Evolutionary conservation across 2,113 vertebrate genomes (phyloP), one percentile per base, ranked within the genome.

Genomic region (Ceyx cyanopectus): DNA sequence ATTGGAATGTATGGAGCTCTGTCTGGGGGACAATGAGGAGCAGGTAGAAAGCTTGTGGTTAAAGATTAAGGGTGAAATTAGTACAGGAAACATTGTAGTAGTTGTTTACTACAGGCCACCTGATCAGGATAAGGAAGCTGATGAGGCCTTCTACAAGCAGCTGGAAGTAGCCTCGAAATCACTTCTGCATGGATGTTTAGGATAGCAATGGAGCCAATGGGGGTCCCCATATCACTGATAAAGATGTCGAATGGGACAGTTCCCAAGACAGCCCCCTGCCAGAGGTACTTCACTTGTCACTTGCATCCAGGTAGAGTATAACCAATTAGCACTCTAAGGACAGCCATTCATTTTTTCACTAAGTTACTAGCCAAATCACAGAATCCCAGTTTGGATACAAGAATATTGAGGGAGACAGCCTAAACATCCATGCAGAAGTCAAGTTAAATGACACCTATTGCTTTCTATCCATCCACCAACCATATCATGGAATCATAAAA

Each of bases 311-410:
- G 27, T 54, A 48, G 6, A 76, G 15, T 6, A 45, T 15, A 68
- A 62, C 10, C 19, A 30, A 24, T 22, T n/a, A 62, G 46, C 37
- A 41, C 41, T 26, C 14, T 24, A 37, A 58, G 0, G 0, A 1
- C 21, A 86, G 83, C 26, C 0, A 34, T 30, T 57, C 58, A 24
- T 5, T 41, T 80, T 65, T 65, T n/a, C 45, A 40, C 6, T 65
- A 24, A 57, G 30, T 63, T 60, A 30, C 9, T 45, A 58, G 32
- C 8, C 29, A 86, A 69, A 61, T 16, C 15, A 27, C 3, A 45
- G 5, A 16, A 72, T 63, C 19, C 23, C 5, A 41, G 7, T 12
- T 46, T 62, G 5, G 11, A 54, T 13, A 54, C 24, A 60, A 62
- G 9, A 45, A 32, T 43, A 56, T 0, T 72, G 17, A 48, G 6